A percentile compares a stretch with the other conserved stretches of the same genome.
These are phyloP conservation scores for Drosophila santomea DNA, from an alignment of 1,140 invertebrate species.

Conservation along the genomic window DNA sequence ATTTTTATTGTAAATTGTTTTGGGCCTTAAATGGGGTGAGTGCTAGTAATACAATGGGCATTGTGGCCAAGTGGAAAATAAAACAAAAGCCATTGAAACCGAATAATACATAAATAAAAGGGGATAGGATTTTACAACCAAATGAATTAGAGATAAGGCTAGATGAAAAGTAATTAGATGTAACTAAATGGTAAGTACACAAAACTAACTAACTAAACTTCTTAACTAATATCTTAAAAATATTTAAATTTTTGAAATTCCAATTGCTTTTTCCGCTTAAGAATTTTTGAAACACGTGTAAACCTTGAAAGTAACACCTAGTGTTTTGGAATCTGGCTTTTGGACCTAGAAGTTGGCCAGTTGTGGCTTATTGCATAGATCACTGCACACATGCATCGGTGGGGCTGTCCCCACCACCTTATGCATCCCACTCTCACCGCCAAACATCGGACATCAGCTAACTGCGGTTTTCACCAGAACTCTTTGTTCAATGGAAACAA, in stretches of 20 bases:
- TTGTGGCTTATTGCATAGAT: conserved; percentile 16
- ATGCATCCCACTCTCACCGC: conserved; percentile 12
- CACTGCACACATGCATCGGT: conserved; percentile 9
- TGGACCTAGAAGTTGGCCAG: background rate
- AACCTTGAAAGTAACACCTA: no score
- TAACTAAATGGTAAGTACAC: background rate
- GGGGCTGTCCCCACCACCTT: conserved; percentile 8
- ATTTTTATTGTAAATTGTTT: conserved; percentile 53
- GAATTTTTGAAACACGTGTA: no score
- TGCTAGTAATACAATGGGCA: conserved; percentile 26
- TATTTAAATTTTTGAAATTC: no score
- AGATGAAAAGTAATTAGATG: background rate
- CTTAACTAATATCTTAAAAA: no score
- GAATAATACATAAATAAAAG: conserved; percentile 20
- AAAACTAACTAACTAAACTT: background rate
- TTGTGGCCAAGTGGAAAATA: conserved; percentile 47
- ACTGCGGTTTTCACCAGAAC: conserved; percentile 49
- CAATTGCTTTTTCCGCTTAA: no score
- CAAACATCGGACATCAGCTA: conserved; percentile 4
- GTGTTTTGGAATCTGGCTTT: background rate
- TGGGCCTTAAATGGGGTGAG: conserved; percentile 41
- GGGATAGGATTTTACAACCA: conserved; percentile 3
- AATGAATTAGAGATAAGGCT: background rate
- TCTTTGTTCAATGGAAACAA: conserved; percentile 65
- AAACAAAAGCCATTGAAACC: conserved; percentile 53